phyloP scores from a whole-genome alignment of 2,113 vertebrate genomes.

The Stigmatopora argus region DNA sequence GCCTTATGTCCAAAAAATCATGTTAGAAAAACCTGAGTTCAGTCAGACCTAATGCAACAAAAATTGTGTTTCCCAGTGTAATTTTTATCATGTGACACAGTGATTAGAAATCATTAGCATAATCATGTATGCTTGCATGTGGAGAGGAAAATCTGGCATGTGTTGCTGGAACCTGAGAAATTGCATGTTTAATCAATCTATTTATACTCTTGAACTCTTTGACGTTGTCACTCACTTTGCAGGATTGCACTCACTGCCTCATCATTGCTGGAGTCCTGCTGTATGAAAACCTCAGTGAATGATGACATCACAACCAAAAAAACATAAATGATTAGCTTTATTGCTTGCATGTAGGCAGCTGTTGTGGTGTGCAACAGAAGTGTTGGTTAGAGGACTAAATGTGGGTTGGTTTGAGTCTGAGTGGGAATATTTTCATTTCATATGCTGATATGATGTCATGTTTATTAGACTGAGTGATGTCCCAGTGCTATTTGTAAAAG shows the following conservation, averaged over 20 bases:
- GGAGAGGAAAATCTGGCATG: conserved; percentile 3
- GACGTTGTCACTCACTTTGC: conserved; percentile 22
- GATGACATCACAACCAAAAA: conserved; percentile 44
- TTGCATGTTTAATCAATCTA: conserved; percentile 37
- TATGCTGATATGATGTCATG: conserved; percentile 32
- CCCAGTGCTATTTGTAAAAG: conserved; percentile 46
- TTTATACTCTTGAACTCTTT: conserved; percentile 49
- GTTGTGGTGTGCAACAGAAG: conserved; percentile 23
- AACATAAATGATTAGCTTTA: conserved; percentile 23
- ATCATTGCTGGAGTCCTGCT: conserved; percentile 52
- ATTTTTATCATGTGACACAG: not conserved
- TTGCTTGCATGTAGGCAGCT: conserved; percentile 23
- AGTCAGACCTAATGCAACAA: no score
- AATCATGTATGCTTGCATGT: conserved; percentile 8
- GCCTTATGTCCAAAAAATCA: no score
- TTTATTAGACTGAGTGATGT: conserved; percentile 39
- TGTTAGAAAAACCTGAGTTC: no score
- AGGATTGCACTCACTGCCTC: conserved; percentile 25
- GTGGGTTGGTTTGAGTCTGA: conserved; percentile 12
- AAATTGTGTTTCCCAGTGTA: no score
- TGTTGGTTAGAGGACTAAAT: conserved; percentile 45
- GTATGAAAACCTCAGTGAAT: conserved; percentile 33
- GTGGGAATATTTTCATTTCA: conserved; percentile 23
- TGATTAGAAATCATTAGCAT: not conserved
- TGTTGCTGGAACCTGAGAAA: conserved; percentile 8